These are phyloP conservation scores for Otus scops DNA, from an alignment of 2,797 vertebrate genomes.

Conservation along the genomic window DNA sequence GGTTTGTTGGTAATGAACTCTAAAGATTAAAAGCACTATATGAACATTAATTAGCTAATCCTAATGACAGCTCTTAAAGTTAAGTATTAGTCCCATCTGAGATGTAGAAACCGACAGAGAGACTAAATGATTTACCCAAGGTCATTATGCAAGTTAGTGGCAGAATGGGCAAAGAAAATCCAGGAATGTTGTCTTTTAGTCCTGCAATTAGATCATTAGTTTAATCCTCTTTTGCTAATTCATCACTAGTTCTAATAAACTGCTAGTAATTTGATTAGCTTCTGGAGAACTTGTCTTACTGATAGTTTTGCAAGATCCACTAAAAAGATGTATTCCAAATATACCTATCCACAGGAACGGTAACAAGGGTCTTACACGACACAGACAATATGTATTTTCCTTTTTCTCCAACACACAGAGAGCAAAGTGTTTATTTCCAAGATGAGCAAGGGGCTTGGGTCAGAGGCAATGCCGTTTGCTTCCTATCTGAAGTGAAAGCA, in stretches of 20 bases:
- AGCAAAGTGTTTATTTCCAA: background rate
- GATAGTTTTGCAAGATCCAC: background rate
- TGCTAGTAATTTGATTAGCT: background rate
- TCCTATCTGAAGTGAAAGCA: background rate
- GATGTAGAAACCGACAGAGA: background rate
- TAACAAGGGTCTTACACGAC: background rate
- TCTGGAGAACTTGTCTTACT: background rate
- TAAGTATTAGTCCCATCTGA: background rate
- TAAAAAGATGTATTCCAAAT: background rate
- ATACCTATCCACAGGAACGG: background rate
- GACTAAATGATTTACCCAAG: background rate
- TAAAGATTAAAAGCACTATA: background rate
- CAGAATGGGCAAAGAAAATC: background rate
- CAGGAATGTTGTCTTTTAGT: background rate
- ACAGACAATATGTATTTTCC: background rate
- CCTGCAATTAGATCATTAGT: background rate
- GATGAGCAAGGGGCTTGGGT: background rate
- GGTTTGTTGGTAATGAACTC: background rate
- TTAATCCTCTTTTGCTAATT: slow-evolving; percentile 4
- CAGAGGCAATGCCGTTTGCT: background rate
- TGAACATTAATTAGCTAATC: background rate
- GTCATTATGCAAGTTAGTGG: background rate
- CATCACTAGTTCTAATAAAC: background rate
- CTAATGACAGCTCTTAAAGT: background rate
- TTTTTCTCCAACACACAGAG: background rate